A percentile compares a stretch with the other conserved stretches of the same genome.
These are phyloP conservation scores for Cyprinodon diabolis DNA, from an alignment of 2,797 vertebrate species.

Conservation along the genomic window DNA sequence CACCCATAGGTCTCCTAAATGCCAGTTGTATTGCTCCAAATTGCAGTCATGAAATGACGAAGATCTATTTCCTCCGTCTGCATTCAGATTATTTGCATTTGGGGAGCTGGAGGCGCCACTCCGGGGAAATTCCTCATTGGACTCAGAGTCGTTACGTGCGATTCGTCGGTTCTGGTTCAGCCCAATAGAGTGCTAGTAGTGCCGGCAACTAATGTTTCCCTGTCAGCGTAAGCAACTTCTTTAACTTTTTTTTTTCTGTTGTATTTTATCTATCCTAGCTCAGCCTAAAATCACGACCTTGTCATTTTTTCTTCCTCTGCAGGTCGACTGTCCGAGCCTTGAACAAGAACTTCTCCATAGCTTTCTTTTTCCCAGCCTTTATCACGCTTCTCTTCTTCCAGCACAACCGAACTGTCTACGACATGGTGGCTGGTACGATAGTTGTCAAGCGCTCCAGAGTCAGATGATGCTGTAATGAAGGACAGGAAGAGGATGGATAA, in stretches of 20 bases:
- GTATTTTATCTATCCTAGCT: neutral
- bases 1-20: neutral
- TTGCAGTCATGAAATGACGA: neutral
- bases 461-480: constrained; percentile 84
- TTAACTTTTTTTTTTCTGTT: neutral
- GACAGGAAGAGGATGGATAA: neutral
- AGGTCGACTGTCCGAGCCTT: constrained; percentile 96
- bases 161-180: constrained; percentile 92
- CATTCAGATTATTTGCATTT: constrained; percentile 93
- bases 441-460: constrained; percentile 92
- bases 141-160: constrained; percentile 93
- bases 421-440: constrained; percentile 98
- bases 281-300: neutral
- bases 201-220: constrained; percentile 93
- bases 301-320: constrained; percentile 31
- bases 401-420: constrained; percentile 98
- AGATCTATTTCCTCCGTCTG: constrained; percentile 25
- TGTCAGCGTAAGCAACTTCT: constrained; percentile 90
- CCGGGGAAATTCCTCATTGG: constrained; percentile 97
- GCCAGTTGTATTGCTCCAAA: neutral
- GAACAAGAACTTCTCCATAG: constrained; percentile 99
- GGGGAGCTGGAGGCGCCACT: constrained; percentile 97
- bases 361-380: constrained; percentile 98
- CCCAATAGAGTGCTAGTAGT: constrained; percentile 94
- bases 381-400: constrained; percentile 98